A percentile compares a stretch with the other conserved stretches of the same genome.
phyloP scores from a whole-genome alignment of 1,140 invertebrate species.

The Hydropsyche tenuis region DNA sequence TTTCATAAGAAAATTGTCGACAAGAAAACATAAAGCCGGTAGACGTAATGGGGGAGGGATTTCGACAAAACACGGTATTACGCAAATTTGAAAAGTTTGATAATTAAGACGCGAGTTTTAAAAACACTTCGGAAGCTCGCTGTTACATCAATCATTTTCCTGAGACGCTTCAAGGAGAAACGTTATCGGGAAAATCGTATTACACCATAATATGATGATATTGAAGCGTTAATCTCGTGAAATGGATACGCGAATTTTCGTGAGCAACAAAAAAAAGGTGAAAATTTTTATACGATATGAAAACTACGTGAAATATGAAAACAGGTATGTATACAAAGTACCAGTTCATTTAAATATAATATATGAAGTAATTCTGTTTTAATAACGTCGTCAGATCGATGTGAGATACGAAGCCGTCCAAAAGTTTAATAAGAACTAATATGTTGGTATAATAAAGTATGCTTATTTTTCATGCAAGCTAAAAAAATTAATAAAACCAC shows the following conservation, averaged over 20 bases:
- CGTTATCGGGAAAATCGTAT: background rate
- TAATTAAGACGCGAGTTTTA: conserved; percentile 4
- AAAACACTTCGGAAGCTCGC: background rate
- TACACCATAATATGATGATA: conserved; percentile 5
- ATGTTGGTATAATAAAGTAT: conserved; percentile 1
- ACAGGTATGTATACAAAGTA: too few species aligned
- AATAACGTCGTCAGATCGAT: too few species aligned
- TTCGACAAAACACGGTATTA: conserved; percentile 6
- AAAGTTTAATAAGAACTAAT: conserved; percentile 4
- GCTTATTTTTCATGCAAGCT: conserved; percentile 2
- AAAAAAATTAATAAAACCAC: background rate
- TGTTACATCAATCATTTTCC: conserved; percentile 7
- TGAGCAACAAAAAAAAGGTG: too few species aligned
- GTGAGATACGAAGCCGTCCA: background rate
- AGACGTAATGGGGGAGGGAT: background rate
- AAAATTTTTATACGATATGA: too few species aligned
- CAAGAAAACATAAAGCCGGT: background rate
- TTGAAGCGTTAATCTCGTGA: background rate
- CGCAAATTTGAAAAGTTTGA: conserved; percentile 21
- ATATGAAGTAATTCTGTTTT: too few species aligned
- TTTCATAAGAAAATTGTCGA: conserved; percentile 4
- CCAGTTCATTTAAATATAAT: too few species aligned
- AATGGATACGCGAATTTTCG: too few species aligned
- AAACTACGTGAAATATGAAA: too few species aligned
- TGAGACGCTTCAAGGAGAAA: background rate